Evolutionary conservation across 2,113 vertebrate genomes (phyloP), one percentile per base, ranked within the genome.

Genomic region (Pionites leucogaster): DNA sequence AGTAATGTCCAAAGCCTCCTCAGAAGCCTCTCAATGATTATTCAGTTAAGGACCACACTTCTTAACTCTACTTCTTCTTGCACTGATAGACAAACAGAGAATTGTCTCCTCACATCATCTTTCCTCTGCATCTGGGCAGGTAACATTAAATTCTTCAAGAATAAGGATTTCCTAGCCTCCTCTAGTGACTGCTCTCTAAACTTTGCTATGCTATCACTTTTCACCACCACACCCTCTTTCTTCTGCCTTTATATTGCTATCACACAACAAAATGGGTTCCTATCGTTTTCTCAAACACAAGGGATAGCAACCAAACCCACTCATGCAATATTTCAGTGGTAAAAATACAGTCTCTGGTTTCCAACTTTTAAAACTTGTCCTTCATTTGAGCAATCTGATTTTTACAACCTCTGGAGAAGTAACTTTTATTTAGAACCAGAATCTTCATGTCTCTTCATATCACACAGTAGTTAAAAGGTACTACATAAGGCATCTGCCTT

Each of bases 381-480:
- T 82, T 27, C 23, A 50, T 42, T 68, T 55, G 2, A 84, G 33
- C 42, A 79, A n/a, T 7, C 6, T 52, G 53, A 62, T 42, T 91
- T 89, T 33, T 46, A 39, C 49, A 47, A 16, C 23, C 35, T 67
- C 29, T 77, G 41, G 22, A 84, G 37, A 89, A 84, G 31, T 19
- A 67, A 25, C 7, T 74, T 74, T 62, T 20, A 72, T 33, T 42
- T 28, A 78, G 28, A 89, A 59, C 2, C 31, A 39, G 64, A 49
- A 31, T 42, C 50, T 67, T 81, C 20, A 41, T 6, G 15, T 19
- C 50, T 75, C 42, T 46, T 50, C 39, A 29, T 75, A 78, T 29
- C 33, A n/a, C 42, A 50, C 0, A 0, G 35, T 2, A 55, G 13
- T 47, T 42, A 55, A 2, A 2, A 81, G 35, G 3, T 28, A 9